Evolutionary conservation across 2,888 invertebrate genomes (phyloP).

Genomic region (Zaprionus lineosus): DNA sequence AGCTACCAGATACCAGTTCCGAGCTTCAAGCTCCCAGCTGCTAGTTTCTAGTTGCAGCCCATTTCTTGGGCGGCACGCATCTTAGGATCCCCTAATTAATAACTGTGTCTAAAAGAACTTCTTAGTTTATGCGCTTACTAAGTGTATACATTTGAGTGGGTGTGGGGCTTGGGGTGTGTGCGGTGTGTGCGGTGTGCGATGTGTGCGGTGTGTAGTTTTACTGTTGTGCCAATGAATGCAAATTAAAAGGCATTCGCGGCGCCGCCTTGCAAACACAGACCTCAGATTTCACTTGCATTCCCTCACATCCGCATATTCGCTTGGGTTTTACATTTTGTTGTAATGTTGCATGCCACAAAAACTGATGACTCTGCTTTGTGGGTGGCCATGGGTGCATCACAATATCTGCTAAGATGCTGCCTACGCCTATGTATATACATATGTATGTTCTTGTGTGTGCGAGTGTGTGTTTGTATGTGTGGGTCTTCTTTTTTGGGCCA

Average conservation of each 20-base stretch:
- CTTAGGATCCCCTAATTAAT: slow-evolving; percentile 14
- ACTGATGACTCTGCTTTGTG: no score
- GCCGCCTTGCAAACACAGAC: slow-evolving; percentile 22
- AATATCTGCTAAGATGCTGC: slow-evolving; percentile 18
- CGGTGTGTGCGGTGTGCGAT: background rate
- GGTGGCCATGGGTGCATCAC: slow-evolving; percentile 49
- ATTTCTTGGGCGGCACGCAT: background rate
- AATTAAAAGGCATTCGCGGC: slow-evolving; percentile 58
- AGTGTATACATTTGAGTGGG: slow-evolving; percentile 4
- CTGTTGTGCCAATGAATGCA: slow-evolving; percentile 61
- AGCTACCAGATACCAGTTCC: background rate
- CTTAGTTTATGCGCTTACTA: slow-evolving; percentile 40
- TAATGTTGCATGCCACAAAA: slow-evolving; percentile 16
- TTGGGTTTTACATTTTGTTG: slow-evolving; percentile 71
- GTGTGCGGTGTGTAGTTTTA: slow-evolving; percentile 32
- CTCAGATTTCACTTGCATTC: slow-evolving; percentile 28
- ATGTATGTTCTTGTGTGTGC: slow-evolving; percentile 21
- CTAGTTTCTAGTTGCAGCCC: background rate
- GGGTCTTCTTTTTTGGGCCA: slow-evolving; percentile 38
- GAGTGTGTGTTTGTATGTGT: slow-evolving; percentile 47
- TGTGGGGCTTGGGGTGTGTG: background rate
- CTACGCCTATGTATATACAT: no score
- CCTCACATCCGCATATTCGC: slow-evolving; percentile 57
- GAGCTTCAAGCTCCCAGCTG: background rate
- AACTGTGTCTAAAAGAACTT: background rate